Evolutionary conservation across 2,797 vertebrate species (phyloP).

Genomic region (Lutra lutra): DNA sequence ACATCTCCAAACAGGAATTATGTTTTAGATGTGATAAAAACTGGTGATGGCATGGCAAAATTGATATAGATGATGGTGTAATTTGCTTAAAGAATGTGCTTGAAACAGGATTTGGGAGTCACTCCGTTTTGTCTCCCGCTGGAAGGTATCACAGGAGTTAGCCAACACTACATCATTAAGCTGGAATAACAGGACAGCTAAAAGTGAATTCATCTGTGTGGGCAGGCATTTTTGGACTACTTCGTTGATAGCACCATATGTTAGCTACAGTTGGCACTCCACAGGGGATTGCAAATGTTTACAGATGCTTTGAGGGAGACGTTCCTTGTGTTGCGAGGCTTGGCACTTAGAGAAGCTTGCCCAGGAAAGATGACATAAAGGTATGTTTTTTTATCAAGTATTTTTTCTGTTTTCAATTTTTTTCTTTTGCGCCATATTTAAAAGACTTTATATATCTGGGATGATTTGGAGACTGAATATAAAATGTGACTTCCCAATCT

Average conservation of each 20-base stretch:
- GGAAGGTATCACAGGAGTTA: background rate
- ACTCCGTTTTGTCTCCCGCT: background rate
- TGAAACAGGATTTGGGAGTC: background rate
- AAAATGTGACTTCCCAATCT: background rate
- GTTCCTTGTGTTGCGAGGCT: background rate
- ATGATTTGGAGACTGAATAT: background rate
- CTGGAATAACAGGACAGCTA: conserved; percentile 50
- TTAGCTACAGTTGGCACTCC: conserved; percentile 23
- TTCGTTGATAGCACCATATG: conserved; percentile 22
- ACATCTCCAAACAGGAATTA: background rate
- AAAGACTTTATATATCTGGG: background rate
- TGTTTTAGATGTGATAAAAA: background rate
- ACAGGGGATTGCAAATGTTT: conserved; percentile 34
- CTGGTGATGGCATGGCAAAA: background rate
- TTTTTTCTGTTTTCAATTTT: background rate
- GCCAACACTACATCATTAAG: background rate
- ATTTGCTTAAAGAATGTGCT: background rate
- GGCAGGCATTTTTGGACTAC: conserved; percentile 9
- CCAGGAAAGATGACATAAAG: background rate
- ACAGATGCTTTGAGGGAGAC: background rate
- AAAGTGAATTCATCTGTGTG: background rate
- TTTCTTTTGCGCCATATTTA: background rate
- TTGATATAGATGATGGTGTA: background rate
- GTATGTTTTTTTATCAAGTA: background rate
- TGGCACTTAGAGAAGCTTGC: background rate